Evolutionary conservation across 2,797 vertebrate species (phyloP), one percentile per base, ranked within the genome.

Genomic region (Trematomus bernacchii): DNA sequence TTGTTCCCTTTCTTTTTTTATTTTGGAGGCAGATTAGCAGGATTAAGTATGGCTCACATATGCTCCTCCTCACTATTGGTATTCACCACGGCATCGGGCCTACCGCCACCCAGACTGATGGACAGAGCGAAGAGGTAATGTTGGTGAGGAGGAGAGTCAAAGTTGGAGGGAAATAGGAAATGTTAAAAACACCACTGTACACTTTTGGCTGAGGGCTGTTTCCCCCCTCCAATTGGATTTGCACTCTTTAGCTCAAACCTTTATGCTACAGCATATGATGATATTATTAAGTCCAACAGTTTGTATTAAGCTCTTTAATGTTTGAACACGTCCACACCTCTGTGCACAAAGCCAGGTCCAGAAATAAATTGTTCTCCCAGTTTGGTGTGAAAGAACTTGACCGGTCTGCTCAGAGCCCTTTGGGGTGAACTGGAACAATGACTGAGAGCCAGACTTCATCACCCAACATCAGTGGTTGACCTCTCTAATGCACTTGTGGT

Each of bases 11-110:
- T 87, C 70, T 89, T 91, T 91, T 62, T 90, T 88, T 84, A 91
- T 93, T 94, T 95, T 96, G 95, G 96, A 97, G 96, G 92, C 91
- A 98, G 97, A 99, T 98, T 98, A 98, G 96, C 95, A 95, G 97
- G 97, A 98, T 99, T 98, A 99, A 95, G 95, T 95, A 96, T 96
- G 96, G 95, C 95, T 96, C 96, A 96, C 97, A 98, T 98, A 98
- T 98, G 97, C 96, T 97, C 95, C 91, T 95, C 92, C 93, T 97
- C 95, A 96, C 95, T 95, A 96, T 96, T 96, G 95, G 96, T 96
- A 96, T 97, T 97, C 96, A 97, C 91, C 92, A 93, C 95, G 89
- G 93, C 95, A 94, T 94, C 90, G 92, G 84, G 84, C 93, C 92
- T 79, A 86, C 88, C 87, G 93, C 96, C 97, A 98, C 96, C 96